A percentile compares a stretch with the other conserved stretches of the same genome.
Evolutionary conservation across 1,140 invertebrate genomes (phyloP).

Genomic region (Caenorhabditis remanei): DNA sequence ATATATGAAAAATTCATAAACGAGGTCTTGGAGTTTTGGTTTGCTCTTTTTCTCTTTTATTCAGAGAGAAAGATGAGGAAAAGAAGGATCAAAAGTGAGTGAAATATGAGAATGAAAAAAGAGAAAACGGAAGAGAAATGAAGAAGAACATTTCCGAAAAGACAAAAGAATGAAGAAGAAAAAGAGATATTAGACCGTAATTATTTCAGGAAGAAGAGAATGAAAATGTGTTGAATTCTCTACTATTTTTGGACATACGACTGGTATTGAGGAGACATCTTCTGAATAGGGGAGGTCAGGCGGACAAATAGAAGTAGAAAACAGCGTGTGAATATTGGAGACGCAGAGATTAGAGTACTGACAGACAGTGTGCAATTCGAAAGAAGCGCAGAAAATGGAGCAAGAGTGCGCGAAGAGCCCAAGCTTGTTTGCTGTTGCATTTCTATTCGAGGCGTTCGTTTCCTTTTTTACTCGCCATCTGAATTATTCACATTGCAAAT

Average conservation of each 20-base stretch:
- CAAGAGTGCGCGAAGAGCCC: constrained; percentile 16
- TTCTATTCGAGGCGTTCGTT: not conserved
- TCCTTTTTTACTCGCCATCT: not conserved
- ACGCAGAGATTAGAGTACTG: not conserved
- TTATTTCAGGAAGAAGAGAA: not conserved
- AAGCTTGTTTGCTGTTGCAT: constrained; percentile 31
- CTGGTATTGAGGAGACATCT: constrained; percentile 25
- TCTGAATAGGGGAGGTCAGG: constrained; percentile 36
- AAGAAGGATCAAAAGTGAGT: constrained; percentile 27
- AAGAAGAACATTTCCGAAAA: not conserved
- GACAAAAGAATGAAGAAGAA: not conserved
- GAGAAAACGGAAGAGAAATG: not conserved
- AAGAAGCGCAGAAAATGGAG: constrained; percentile 14
- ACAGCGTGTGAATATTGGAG: not conserved
- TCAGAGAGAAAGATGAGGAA: not conserved
- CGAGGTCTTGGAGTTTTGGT: constrained; percentile 1
- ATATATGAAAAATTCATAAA: constrained; percentile 50
- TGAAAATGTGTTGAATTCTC: not conserved
- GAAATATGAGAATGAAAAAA: constrained; percentile 44
- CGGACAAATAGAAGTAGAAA: not conserved
- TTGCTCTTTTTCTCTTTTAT: not conserved
- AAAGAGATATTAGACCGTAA: constrained; percentile 1
- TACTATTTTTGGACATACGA: not conserved
- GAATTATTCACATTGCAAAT: constrained; percentile 39
- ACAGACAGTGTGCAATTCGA: constrained; percentile 41